Conservation (phyloP, 2,113 vertebrate species). For the Amphiprion percula region DNA sequence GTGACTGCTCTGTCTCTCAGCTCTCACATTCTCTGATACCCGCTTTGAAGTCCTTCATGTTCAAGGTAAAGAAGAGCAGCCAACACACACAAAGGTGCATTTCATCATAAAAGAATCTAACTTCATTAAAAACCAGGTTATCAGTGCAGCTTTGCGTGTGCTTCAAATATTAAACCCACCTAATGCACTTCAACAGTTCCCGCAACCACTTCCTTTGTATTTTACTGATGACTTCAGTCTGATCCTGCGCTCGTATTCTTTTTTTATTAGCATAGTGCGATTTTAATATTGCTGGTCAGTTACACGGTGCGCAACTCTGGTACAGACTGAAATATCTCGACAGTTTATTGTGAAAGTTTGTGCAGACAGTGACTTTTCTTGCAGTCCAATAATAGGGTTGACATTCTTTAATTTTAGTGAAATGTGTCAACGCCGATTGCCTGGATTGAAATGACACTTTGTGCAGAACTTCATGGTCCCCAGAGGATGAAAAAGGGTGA, state of each 20-base stretch:
- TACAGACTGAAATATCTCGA: too few relatives aligned
- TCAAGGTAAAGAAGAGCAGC: conserved; percentile 21
- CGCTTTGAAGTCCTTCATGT: conserved; percentile 44
- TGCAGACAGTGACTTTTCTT: too few relatives aligned
- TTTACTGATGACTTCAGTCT: neutral
- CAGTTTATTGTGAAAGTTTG: too few relatives aligned
- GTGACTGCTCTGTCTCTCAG: conserved; percentile 43
- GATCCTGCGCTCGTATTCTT: neutral
- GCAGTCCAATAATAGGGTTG: too few relatives aligned
- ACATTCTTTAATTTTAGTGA: too few relatives aligned
- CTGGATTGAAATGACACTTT: too few relatives aligned
- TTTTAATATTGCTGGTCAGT: too few relatives aligned
- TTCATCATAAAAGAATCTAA: conserved; percentile 29
- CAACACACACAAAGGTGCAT: conserved; percentile 3
- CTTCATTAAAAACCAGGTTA: conserved; percentile 14
- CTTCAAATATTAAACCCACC: conserved; percentile 10
- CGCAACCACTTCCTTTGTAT: neutral
- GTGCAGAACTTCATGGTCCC: too few relatives aligned
- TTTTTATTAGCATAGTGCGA: too few relatives aligned
- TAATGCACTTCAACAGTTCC: neutral
- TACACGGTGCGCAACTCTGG: too few relatives aligned
- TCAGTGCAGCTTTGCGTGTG: neutral
- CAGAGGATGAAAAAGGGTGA: too few relatives aligned
- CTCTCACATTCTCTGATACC: conserved; percentile 30
- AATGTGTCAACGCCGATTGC: too few relatives aligned